Percentiles rank a stretch among this genome's conserved stretches.
These are phyloP conservation scores for Drosophila nigrodunni DNA, from an alignment of 1,140 invertebrate species.

Conservation along the genomic window DNA sequence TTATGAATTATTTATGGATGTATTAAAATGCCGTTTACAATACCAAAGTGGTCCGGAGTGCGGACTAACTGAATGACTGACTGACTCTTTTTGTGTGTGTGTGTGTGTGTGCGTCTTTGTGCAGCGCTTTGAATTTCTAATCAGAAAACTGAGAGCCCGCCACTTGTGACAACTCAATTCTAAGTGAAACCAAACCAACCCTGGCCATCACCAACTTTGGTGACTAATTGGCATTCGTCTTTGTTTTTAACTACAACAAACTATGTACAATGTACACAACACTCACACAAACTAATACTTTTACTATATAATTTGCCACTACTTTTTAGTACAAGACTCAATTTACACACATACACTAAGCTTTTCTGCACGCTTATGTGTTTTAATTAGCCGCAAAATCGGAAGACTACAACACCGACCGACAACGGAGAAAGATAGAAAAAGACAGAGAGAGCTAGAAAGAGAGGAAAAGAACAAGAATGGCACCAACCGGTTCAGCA, in stretches of 20 bases:
- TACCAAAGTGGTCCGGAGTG: constrained; percentile 45
- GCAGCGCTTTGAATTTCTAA: constrained; percentile 75
- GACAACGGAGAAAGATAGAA: not conserved
- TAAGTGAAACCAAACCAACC: constrained; percentile 20
- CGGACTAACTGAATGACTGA: constrained; percentile 13
- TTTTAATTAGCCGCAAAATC: constrained; percentile 53
- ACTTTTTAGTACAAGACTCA: constrained; percentile 58
- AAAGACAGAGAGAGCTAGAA: constrained; percentile 9
- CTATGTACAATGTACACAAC: constrained; percentile 1
- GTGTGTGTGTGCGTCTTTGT: constrained; percentile 11
- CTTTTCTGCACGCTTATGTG: constrained; percentile 21
- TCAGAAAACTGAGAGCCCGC: constrained; percentile 56
- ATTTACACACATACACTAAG: constrained; percentile 7
- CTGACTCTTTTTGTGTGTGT: not conserved
- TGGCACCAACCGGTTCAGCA: constrained; percentile 41
- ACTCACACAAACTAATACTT: not conserved
- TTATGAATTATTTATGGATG: constrained; percentile 68
- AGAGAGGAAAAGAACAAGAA: constrained; percentile 25
- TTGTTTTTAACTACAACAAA: constrained; percentile 39
- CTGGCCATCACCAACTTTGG: constrained; percentile 20
- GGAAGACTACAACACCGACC: constrained; percentile 20
- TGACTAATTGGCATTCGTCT: constrained; percentile 67
- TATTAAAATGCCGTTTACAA: constrained; percentile 68
- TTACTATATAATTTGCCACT: constrained; percentile 37
- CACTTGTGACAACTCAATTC: constrained; percentile 57